Percentiles rank a stretch among this genome's conserved stretches.
Evolutionary conservation across 2,797 vertebrate genomes (phyloP).

Genomic region (Harpagifer antarcticus): DNA sequence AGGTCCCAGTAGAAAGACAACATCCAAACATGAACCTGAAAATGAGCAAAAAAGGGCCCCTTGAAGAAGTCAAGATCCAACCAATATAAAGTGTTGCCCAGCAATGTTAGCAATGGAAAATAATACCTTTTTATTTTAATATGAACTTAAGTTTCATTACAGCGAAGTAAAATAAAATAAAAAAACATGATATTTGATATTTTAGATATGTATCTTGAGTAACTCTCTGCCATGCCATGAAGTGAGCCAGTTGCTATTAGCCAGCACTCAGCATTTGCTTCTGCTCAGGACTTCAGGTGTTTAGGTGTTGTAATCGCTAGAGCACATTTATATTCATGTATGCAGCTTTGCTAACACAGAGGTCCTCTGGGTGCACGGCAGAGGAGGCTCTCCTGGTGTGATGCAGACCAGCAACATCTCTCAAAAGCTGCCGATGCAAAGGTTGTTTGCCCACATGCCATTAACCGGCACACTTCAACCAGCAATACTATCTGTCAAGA

Average conservation of each 20-base stretch:
- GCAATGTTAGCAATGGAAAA: not conserved
- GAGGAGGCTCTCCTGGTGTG: slow-evolving; percentile 30
- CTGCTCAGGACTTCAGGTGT: slow-evolving; percentile 28
- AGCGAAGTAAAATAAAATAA: not conserved
- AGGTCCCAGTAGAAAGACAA: no score
- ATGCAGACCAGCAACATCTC: slow-evolving; percentile 34
- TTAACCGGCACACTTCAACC: slow-evolving; percentile 70
- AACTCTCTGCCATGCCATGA: slow-evolving; percentile 4
- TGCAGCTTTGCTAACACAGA: slow-evolving; percentile 34
- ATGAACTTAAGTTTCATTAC: not conserved
- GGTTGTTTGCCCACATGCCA: slow-evolving; percentile 67
- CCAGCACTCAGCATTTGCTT: slow-evolving; percentile 5
- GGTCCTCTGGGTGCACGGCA: slow-evolving; percentile 24
- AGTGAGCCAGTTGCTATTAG: slow-evolving; percentile 13
- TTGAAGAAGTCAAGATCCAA: no score
- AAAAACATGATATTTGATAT: not conserved
- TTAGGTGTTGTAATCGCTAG: slow-evolving; percentile 28
- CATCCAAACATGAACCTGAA: no score
- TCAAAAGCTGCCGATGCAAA: slow-evolving; percentile 45
- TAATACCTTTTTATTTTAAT: not conserved
- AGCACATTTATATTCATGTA: slow-evolving; percentile 46
- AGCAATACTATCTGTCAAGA: slow-evolving; percentile 64
- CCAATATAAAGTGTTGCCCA: no score
- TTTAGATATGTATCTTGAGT: slow-evolving; percentile 14
- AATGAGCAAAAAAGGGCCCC: no score